Base-by-base conservation (phyloP, 2,797 vertebrate genomes). In the Pangasius krempfi region DNA sequence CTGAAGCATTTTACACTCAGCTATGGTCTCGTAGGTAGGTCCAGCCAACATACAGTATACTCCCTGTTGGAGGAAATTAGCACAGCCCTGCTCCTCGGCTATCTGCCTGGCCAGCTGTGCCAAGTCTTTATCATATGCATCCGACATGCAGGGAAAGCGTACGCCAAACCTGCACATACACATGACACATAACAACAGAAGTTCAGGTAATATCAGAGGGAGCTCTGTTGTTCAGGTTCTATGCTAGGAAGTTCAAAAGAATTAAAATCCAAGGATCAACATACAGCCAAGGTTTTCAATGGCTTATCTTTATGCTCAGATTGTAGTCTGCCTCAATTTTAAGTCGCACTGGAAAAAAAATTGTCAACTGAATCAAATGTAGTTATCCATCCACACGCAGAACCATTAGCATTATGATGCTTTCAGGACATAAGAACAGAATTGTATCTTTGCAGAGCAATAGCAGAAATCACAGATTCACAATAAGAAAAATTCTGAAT, bases 81-180 rank as follows among this genome's bases (percentile, higher is more conserved):
- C 72, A 22, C 93, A 95, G 52, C 90, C 93, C 89, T 96, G 94
- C 86, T 97, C 95, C 91, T 94, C 56, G 0, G 95, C 96, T 0
- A 93, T 93, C 88, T 94, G 66, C 90, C 62, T 91, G 1, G 95
- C 95, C 92, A 97, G 87, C 68, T 58, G 0, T 0, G 90, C 92
- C 90, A 97, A 90, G 0, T 95, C 92, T 81, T 88, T 90, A 76
- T 97, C 96, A 6, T 97, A 98, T 0, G 96, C 96, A 4, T 97
- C 97, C 0, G 97, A 97, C 97, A 97, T 97, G 94, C 96, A 97
- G 2, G 95, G 97, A 92, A 98, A 98, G 60, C 97, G 96, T 30
- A 91, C 91, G 1, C 97, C 97, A 82, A 97, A 97, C 93, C 97
- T 98, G 93, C 58, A 87, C n/a, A 79, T 20, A 86, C 37, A 84